These are phyloP conservation scores for Chinchilla lanigera DNA, from an alignment of 2,113 vertebrate species.

Conservation along the genomic window DNA sequence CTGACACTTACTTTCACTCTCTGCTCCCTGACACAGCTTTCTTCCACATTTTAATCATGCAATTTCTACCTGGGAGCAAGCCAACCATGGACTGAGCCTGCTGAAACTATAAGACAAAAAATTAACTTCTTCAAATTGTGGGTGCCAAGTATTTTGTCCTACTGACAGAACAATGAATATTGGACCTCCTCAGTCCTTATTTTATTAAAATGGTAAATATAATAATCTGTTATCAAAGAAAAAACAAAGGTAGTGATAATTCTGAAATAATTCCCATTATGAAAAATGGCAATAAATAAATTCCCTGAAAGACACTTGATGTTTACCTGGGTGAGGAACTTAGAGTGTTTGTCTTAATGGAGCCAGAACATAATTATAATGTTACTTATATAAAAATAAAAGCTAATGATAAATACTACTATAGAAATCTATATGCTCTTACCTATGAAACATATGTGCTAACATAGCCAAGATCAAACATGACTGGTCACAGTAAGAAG, in stretches of 20 bases:
- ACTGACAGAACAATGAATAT: not conserved
- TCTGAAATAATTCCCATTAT: not conserved
- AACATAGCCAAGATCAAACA: not conserved
- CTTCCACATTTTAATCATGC: not conserved
- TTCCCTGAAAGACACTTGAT: not conserved
- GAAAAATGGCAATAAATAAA: not conserved
- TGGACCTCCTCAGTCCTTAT: not conserved
- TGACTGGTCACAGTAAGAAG: not conserved
- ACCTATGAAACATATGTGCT: not conserved
- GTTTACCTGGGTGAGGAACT: not conserved
- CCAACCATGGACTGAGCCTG: not conserved
- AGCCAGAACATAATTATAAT: not conserved
- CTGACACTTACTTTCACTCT: not conserved
- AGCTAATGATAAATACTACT: not conserved
- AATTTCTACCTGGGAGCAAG: not conserved
- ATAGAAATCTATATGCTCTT: not conserved
- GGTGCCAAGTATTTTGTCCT: not conserved
- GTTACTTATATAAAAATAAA: conserved; percentile 13
- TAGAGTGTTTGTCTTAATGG: not conserved
- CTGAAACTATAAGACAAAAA: not conserved
- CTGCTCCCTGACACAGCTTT: not conserved
- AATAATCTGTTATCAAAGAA: not conserved
- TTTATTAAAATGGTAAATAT: conserved; percentile 9
- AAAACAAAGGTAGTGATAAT: not conserved
- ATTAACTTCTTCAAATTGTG: not conserved